Evolutionary conservation across 2,888 invertebrate genomes (phyloP).

Genomic region (Pherbina coryleti): DNA sequence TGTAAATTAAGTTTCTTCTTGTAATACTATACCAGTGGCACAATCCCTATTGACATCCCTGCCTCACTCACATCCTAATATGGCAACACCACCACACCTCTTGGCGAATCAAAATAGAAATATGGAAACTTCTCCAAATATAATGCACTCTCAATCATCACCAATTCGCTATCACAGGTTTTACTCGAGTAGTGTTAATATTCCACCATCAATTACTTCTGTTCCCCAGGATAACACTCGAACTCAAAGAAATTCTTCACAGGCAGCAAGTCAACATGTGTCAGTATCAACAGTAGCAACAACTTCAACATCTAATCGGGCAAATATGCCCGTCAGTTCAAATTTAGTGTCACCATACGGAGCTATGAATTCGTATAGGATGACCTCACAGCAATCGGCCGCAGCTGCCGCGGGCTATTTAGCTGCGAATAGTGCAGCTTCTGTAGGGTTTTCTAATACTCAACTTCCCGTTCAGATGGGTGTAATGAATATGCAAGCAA

Average conservation of each 20-base stretch:
- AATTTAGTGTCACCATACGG: conserved; percentile 85
- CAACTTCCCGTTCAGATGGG: conserved; percentile 86
- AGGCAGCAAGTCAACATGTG: conserved; percentile 76
- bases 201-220: conserved; percentile 65
- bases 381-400: conserved; percentile 77
- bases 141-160: conserved; percentile 72
- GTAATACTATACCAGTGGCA: conserved; percentile 76
- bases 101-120: conserved; percentile 77
- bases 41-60: conserved; percentile 74
- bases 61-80: conserved; percentile 74
- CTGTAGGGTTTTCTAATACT: conserved; percentile 78
- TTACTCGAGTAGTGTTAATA: conserved; percentile 74
- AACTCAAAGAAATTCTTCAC: conserved; percentile 71
- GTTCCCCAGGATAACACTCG: conserved; percentile 72
- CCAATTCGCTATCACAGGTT: conserved; percentile 76
- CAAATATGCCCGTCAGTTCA: conserved; percentile 80
- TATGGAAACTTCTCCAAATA: conserved; percentile 74
- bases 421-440: conserved; percentile 71
- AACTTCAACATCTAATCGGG: conserved; percentile 72
- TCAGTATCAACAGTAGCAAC: conserved; percentile 66
- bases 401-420: conserved; percentile 59
- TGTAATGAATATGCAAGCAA: conserved; percentile 87
- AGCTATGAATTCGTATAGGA: conserved; percentile 82
- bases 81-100: conserved; percentile 78
- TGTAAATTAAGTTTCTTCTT: conserved; percentile 76